These are phyloP conservation scores for Hyposoter dolosus DNA, from an alignment of 2,888 invertebrate species.

Conservation along the genomic window DNA sequence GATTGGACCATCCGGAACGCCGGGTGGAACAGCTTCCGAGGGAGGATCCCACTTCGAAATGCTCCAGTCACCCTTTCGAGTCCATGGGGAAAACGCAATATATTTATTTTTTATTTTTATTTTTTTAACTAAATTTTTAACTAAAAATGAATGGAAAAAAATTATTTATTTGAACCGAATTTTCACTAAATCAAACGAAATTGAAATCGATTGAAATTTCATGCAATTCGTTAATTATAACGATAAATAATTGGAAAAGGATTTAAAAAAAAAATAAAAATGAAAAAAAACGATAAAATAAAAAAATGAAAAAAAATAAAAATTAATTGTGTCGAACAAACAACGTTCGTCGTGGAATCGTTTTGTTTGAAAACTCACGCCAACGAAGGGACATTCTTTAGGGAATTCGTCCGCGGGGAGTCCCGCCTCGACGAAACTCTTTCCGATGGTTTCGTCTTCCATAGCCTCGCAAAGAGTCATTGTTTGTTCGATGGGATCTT, in stretches of 20 bases:
- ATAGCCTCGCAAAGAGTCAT: constrained; percentile 50
- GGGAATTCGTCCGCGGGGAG: constrained; percentile 62
- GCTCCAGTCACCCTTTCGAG: constrained; percentile 57
- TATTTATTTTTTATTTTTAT: not conserved
- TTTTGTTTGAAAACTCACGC: constrained; percentile 44
- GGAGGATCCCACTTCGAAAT: constrained; percentile 47
- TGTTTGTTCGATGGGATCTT: constrained; percentile 26
- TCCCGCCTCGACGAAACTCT: constrained; percentile 57
- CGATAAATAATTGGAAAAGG: too few relatives aligned
- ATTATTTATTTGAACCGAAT: not conserved
- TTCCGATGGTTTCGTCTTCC: constrained; percentile 49
- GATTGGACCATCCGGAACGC: constrained; percentile 54
- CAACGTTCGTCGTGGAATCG: too few relatives aligned
- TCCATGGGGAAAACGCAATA: not conserved
- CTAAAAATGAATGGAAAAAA: too few relatives aligned
- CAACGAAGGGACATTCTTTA: constrained; percentile 56
- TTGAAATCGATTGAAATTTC: not conserved
- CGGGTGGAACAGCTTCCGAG: constrained; percentile 48
- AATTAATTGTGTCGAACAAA: too few relatives aligned
- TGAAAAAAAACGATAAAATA: too few relatives aligned
- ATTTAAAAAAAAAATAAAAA: too few relatives aligned
- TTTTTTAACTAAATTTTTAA: too few relatives aligned
- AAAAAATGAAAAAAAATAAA: too few relatives aligned
- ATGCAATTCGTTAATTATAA: too few relatives aligned
- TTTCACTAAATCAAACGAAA: not conserved